phyloP scores from a whole-genome alignment of 2,888 invertebrate genomes.

The Uloborus plumipes region DNA sequence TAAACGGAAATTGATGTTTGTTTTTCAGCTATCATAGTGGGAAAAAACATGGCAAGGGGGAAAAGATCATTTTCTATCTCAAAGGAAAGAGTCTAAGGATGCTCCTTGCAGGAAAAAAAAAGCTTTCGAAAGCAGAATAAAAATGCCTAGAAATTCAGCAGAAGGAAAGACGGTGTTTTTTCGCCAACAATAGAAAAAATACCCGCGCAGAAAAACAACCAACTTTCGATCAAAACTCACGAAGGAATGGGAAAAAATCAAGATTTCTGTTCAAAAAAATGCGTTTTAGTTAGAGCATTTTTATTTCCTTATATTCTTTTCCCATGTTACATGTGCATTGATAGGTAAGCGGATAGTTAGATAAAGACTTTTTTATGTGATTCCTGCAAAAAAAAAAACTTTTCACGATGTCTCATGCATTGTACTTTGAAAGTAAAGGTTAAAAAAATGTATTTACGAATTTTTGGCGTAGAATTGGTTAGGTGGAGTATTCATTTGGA shows the following conservation, averaged over 20 bases:
- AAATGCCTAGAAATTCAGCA: slow-evolving; percentile 9
- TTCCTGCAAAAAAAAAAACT: no score
- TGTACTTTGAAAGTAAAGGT: slow-evolving; percentile 7
- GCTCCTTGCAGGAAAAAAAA: slow-evolving; percentile 14
- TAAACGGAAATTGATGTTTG: slow-evolving; percentile 42
- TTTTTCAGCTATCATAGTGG: slow-evolving; percentile 40
- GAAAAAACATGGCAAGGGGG: slow-evolving; percentile 27
- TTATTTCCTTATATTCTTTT: slow-evolving; percentile 11
- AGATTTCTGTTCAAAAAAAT: slow-evolving; percentile 24
- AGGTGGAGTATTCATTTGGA: slow-evolving; percentile 21
- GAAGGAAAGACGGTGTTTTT: neutral
- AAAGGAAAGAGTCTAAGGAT: slow-evolving; percentile 20
- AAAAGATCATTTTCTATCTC: slow-evolving; percentile 51
- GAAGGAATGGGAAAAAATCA: slow-evolving; percentile 7
- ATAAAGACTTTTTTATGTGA: slow-evolving; percentile 1
- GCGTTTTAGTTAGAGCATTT: slow-evolving; percentile 25
- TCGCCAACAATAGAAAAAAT: slow-evolving; percentile 15
- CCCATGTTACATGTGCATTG: slow-evolving; percentile 27
- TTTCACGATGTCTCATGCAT: no score
- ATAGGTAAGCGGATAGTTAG: slow-evolving; percentile 29
- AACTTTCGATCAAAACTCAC: slow-evolving; percentile 36
- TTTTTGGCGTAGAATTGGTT: slow-evolving; percentile 13
- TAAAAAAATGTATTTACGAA: slow-evolving; percentile 4
- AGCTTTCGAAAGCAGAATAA: slow-evolving; percentile 15
- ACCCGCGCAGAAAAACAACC: slow-evolving; percentile 6